A percentile compares a stretch with the other conserved stretches of the same genome.
Conservation (phyloP, 2,888 invertebrate genomes). For the Tridacna gigas region DNA sequence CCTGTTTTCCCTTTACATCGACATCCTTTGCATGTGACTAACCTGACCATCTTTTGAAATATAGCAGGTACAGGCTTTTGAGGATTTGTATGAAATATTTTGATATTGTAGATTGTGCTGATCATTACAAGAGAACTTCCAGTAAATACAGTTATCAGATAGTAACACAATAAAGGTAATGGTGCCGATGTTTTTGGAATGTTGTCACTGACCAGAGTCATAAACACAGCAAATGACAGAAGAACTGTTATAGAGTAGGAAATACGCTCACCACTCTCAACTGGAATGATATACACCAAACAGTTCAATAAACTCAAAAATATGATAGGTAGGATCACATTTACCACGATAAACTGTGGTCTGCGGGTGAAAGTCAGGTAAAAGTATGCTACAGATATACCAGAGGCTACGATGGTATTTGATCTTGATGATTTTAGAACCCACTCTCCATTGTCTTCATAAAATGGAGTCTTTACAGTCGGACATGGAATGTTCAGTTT, state of each 20-base stretch:
- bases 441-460: conserved; percentile 54
- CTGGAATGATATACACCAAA: conserved; percentile 57
- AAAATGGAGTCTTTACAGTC: conserved; percentile 20
- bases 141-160: conserved; percentile 1
- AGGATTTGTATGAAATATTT: conserved; percentile 1
- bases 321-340: conserved; percentile 60
- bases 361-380: conserved; percentile 23
- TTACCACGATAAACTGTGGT: conserved; percentile 56
- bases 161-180: conserved; percentile 45
- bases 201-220: conserved; percentile 63
- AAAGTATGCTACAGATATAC: conserved; percentile 5
- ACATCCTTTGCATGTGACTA: neutral
- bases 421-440: conserved; percentile 12
- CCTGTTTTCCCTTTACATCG: neutral
- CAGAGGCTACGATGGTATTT: neutral
- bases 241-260: conserved; percentile 61
- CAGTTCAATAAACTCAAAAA: conserved; percentile 56
- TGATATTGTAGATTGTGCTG: conserved; percentile 14
- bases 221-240: conserved; percentile 61
- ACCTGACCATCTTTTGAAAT: neutral
- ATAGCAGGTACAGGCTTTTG: neutral
- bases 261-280: conserved; percentile 62
- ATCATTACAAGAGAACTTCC: conserved; percentile 11
- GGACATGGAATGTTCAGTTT: conserved; percentile 19
- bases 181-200: conserved; percentile 56